phyloP scores from a whole-genome alignment of 2,888 invertebrate genomes.

The Mythimna albipuncta region DNA sequence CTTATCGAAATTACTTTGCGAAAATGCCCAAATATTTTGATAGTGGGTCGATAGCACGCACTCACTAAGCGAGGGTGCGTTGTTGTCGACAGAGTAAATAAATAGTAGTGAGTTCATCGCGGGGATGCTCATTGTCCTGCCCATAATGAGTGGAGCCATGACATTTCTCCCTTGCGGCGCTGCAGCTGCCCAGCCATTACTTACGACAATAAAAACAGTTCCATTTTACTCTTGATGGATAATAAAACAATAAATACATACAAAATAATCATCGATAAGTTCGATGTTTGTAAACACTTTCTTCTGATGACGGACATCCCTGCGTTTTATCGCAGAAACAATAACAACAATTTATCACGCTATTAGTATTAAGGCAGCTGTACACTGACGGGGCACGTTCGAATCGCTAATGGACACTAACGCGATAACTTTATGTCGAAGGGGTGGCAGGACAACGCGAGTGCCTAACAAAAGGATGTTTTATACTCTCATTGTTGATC shows the following conservation, averaged over 20 bases:
- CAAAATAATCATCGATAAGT: conserved; percentile 47
- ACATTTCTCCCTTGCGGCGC: conserved; percentile 80
- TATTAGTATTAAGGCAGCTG: conserved; percentile 69
- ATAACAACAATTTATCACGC: conserved; percentile 65
- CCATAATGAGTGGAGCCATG: conserved; percentile 74
- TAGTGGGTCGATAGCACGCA: conserved; percentile 54
- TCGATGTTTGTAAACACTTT: conserved; percentile 55
- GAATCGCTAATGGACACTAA: conserved; percentile 72
- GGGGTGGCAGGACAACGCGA: conserved; percentile 52
- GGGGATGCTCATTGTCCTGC: conserved; percentile 74
- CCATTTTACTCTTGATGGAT: conserved; percentile 66
- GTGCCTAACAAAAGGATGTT: conserved; percentile 58
- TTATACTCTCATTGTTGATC: conserved; percentile 56
- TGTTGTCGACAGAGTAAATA: conserved; percentile 61
- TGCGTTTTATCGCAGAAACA: conserved; percentile 55
- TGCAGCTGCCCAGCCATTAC: conserved; percentile 78
- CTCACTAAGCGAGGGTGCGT: conserved; percentile 44
- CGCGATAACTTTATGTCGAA: conserved; percentile 67
- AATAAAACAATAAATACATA: conserved; percentile 58
- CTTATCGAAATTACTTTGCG: conserved; percentile 45
- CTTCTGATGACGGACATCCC: conserved; percentile 42
- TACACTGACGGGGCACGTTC: conserved; percentile 62
- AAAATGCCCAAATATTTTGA: conserved; percentile 37
- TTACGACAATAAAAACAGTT: conserved; percentile 71
- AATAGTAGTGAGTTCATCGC: conserved; percentile 74